Evolutionary conservation across 2,888 invertebrate species (phyloP).

Genomic region (Drosophila infuscata): DNA sequence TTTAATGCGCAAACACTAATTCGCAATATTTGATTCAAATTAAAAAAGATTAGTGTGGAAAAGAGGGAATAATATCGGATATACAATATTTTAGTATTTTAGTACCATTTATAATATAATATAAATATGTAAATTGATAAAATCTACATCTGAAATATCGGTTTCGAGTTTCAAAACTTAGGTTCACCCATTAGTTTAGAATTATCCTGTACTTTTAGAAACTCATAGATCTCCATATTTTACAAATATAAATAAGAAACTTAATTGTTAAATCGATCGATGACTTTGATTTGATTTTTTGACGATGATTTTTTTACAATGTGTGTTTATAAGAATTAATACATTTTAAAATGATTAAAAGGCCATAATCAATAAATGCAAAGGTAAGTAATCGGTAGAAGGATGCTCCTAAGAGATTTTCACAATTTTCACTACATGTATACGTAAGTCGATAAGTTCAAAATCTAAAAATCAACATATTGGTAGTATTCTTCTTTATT

Average conservation of each 20-base stretch:
- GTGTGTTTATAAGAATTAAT: background rate
- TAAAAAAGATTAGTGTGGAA: background rate
- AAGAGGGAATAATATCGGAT: background rate
- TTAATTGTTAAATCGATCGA: background rate
- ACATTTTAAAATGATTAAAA: background rate
- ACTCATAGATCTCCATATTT: constrained; percentile 9
- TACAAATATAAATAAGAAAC: constrained; percentile 3
- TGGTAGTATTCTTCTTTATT: background rate
- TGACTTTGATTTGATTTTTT: no score
- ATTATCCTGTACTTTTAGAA: background rate
- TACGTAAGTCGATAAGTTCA: background rate
- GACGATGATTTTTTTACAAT: background rate
- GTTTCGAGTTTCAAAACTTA: background rate
- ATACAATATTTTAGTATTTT: constrained; percentile 1
- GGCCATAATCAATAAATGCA: background rate
- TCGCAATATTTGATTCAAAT: background rate
- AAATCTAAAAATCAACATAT: background rate
- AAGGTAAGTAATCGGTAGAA: background rate
- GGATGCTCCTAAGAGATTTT: background rate
- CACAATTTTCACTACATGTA: background rate
- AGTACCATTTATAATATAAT: constrained; percentile 14
- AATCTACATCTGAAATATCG: background rate
- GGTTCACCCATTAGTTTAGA: background rate
- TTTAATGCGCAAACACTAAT: constrained; percentile 8
- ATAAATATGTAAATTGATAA: constrained; percentile 8